A percentile compares a stretch with the other conserved stretches of the same genome.
Evolutionary conservation across 2,113 vertebrate species (phyloP).

Genomic region (Uria lomvia): DNA sequence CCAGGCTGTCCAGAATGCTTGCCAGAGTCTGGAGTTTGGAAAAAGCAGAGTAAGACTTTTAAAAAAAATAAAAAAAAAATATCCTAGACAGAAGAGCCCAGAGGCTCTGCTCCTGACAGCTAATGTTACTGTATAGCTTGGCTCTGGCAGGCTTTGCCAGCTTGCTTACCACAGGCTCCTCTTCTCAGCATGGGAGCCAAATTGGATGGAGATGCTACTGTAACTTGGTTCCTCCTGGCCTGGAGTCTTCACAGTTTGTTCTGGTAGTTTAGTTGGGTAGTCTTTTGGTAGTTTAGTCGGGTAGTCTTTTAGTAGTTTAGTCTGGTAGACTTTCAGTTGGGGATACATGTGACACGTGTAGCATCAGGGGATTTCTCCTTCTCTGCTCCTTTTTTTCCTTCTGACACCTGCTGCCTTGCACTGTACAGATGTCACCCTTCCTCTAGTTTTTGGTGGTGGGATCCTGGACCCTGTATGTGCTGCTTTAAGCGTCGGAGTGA

Average conservation of each 20-base stretch:
- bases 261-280: background rate
- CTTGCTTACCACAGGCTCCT: background rate
- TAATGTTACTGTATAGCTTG: background rate
- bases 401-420: background rate
- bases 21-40: conserved; percentile 7
- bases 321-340: background rate
- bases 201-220: background rate
- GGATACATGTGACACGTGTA: fast-evolving
- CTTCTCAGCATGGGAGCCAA: background rate
- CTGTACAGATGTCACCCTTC: background rate
- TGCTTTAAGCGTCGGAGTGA: background rate
- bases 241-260: background rate
- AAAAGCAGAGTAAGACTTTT: background rate
- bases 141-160: background rate
- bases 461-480: background rate
- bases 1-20: conserved; percentile 15
- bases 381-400: background rate
- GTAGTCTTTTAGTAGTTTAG: no score
- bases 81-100: background rate
- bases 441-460: background rate
- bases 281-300: no score
- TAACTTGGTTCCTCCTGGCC: background rate
- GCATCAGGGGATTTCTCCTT: background rate
- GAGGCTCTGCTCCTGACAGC: background rate
- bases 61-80: background rate